Percentiles rank a stretch among this genome's conserved stretches.
Evolutionary conservation across 2,113 vertebrate species (phyloP).

Genomic region (Amphilophus citrinellus): DNA sequence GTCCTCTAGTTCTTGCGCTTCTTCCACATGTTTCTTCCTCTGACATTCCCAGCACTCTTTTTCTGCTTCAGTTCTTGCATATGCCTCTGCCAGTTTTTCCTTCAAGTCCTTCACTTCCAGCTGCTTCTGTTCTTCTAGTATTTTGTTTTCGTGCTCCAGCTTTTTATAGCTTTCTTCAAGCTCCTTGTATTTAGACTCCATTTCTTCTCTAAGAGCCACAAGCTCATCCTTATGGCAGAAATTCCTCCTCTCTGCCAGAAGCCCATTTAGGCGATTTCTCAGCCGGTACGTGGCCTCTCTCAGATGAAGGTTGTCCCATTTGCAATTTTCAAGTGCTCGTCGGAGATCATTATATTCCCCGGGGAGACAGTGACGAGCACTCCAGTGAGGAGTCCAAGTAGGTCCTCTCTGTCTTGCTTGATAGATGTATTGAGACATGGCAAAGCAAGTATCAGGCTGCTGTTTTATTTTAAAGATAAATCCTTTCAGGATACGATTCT

Average conservation of each 20-base stretch:
- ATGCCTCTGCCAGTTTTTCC: neutral
- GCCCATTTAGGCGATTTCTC: fast-evolving
- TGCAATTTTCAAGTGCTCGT: neutral
- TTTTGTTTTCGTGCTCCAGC: neutral
- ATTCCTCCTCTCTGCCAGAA: neutral
- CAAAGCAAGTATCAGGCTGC: neutral
- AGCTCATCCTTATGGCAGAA: neutral
- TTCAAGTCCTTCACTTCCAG: neutral
- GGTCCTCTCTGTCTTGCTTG: neutral
- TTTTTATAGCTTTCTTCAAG: neutral
- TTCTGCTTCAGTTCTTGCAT: neutral
- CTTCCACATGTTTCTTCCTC: neutral
- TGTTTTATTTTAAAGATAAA: neutral
- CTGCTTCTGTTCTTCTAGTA: neutral
- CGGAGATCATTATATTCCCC: neutral
- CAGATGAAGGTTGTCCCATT: neutral
- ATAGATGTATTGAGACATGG: neutral
- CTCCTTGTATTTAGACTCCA: neutral
- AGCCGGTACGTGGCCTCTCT: neutral
- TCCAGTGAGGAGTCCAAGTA: neutral
- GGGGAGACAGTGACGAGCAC: fast-evolving
- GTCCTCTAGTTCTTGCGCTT: neutral
- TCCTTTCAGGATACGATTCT: neutral
- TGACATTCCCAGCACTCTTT: neutral
- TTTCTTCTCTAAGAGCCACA: neutral